Evolutionary conservation across 2,888 invertebrate genomes (phyloP), one percentile per base, ranked within the genome.

Genomic region (Harpalus rubripes): DNA sequence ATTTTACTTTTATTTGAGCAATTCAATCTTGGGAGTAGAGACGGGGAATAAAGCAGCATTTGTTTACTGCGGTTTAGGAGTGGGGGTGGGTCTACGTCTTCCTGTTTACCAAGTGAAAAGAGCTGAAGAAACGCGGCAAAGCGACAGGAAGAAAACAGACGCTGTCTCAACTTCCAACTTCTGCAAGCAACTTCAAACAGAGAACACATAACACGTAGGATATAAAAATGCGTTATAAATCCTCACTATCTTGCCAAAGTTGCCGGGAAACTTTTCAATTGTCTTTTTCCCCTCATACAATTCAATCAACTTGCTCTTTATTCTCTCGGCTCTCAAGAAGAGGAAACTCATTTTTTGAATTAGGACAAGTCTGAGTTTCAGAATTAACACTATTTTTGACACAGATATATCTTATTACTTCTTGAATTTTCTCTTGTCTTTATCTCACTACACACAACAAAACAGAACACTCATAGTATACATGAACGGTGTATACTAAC

Each of bases 191-290:
- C 61, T 80, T 80, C 41, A 80, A 80, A 79, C 79, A 79, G 61
- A 15, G 15, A 80, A 61, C 80, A 80, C 61, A 80, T 41, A 80
- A 61, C 80, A 80, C 80, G 80, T 22, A 26, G 68, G 41, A 81
- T 52, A 81, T 68, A 81, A 81, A 81, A 81, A 81, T 81, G 68
- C 68, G 65, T 81, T 68, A 81, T 81, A 81, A 81, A 81, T 81
- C 81, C 81, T 63, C 56, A 81, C 81, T 81, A 81, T 81, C 81
- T 65, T 26, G 68, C 68, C 26, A 68, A 81, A 81, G 56, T 68
- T 81, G 52, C 26, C 68, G 68, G 65, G 41, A 65, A 81, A 81
- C 81, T 81, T 81, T 81, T 81, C 81, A 81, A 81, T 81, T 81
- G 81, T 81, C 81, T 81, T 81, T 65, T 68, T 68, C 44, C 80